A percentile compares a stretch with the other conserved stretches of the same genome.
Evolutionary conservation across 2,797 vertebrate genomes (phyloP).

Genomic region (Okamejei kenojei): DNA sequence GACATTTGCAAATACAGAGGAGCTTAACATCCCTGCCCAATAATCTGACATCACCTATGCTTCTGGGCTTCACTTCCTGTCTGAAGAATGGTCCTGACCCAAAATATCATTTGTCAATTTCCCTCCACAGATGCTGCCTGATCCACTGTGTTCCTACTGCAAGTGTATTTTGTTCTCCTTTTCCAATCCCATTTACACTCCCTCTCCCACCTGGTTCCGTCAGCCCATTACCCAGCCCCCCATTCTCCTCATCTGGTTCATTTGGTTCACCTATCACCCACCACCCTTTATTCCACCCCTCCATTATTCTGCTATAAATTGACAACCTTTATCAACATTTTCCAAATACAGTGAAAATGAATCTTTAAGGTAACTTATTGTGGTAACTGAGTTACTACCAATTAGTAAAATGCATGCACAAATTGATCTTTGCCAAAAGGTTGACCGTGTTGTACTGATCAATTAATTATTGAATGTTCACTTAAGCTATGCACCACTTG

Average conservation of each 20-base stretch:
- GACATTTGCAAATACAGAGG: background rate
- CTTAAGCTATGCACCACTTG: conserved; percentile 11
- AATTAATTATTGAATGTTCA: conserved; percentile 35
- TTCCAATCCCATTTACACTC: background rate
- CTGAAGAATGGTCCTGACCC: no score
- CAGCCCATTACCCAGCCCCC: background rate
- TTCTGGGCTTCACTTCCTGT: no score
- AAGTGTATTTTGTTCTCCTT: background rate
- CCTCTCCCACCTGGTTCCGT: no score
- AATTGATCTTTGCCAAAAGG: conserved; percentile 4
- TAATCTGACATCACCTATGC: background rate
- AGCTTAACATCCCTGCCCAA: background rate
- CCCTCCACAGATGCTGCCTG: no score
- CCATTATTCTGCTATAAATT: background rate
- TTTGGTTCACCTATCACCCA: background rate
- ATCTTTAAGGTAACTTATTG: background rate
- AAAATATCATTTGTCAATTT: no score
- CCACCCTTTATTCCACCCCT: background rate
- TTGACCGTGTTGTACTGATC: background rate
- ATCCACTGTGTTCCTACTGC: no score
- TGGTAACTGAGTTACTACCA: background rate
- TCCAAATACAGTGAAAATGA: background rate
- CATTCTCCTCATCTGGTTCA: background rate
- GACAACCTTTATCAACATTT: no score
- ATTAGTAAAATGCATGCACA: background rate